Base-by-base conservation (phyloP, 1,140 invertebrate species). In the Drosophila subpulchrella region DNA sequence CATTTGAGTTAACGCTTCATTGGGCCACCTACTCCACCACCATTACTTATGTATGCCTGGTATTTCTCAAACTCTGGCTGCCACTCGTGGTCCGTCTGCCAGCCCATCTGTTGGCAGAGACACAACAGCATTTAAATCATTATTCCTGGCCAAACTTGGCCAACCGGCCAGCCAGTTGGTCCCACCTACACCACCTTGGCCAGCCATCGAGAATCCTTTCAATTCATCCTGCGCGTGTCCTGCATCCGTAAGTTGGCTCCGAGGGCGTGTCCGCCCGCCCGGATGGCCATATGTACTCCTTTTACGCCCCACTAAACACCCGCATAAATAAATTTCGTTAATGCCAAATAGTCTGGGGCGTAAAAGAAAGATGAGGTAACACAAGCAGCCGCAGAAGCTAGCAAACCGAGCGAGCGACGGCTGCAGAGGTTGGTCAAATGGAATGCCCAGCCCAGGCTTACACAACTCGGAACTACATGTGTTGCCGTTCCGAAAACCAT, bases 261-360 rank as follows among this genome's bases (percentile, higher is more conserved):
- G 53, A 50, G 68, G 68, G 68, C 68, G 68, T 72, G 66, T 36
- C 38, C 30, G 53, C 47, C 57, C 42, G 39, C 27, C 39, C n/a
- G 60, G 55, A 63, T 54, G 68, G 72, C 75, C 85, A 85, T 90
- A 90, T 90, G 86, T 82, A 90, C 81, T 76, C 72, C 86, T 90
- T 90, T 90, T 86, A 80, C 86, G 86, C 86, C 86, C 76, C 86
- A 90, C 81, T 90, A 90, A 90, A 90, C 75, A 90, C 86, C 78
- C 86, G 86, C 82, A 90, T 90, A 90, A 90, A 90, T 90, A 90
- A 90, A 90, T 90, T 90, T 90, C 66, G 84, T 84, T 89, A 89
- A 89, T 89, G 84, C 84, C 84, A 75, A 89, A 89, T 89, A 84
- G 84, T 89, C 84, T 89, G 68, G 77, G 86, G 77, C 84, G 84